Conservation (phyloP, 2,113 vertebrate species). For the Sisor rabdophorus region DNA sequence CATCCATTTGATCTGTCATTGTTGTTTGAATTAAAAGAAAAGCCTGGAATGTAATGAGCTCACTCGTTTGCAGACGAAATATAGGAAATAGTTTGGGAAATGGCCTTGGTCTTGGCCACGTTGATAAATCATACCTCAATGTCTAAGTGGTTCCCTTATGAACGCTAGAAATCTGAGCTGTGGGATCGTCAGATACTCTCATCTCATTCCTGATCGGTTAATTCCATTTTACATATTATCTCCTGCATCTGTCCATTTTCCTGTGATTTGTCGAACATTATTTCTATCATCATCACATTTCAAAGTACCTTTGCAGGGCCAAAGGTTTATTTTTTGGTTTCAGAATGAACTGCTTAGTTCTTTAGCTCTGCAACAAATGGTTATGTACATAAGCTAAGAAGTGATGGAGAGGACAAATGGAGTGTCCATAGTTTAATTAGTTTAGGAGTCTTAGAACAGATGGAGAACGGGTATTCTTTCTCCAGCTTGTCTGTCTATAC, state of each 20-base stretch:
- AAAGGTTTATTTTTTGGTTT: background rate
- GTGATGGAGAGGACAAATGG: background rate
- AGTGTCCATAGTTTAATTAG: conserved; percentile 1
- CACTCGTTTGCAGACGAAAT: background rate
- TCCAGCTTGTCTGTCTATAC: conserved; percentile 8
- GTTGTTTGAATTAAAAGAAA: background rate
- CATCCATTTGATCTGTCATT: background rate
- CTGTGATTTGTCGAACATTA: background rate
- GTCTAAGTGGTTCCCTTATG: background rate
- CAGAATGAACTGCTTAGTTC: background rate
- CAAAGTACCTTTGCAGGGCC: background rate
- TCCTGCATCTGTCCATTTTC: background rate
- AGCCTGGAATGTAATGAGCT: background rate
- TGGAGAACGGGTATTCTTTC: conserved; percentile 1
- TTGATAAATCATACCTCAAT: background rate
- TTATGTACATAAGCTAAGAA: background rate
- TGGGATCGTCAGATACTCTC: background rate
- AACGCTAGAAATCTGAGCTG: conserved; percentile 2
- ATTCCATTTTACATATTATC: background rate
- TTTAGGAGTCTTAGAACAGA: conserved; percentile 28
- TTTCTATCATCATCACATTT: background rate
- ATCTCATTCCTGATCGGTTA: background rate
- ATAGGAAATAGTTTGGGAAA: background rate
- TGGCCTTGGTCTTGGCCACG: background rate
- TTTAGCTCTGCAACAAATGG: background rate